Percentiles rank a stretch among this genome's conserved stretches.
phyloP scores from a whole-genome alignment of 2,797 vertebrate genomes.

The Simalia tracyae region DNA sequence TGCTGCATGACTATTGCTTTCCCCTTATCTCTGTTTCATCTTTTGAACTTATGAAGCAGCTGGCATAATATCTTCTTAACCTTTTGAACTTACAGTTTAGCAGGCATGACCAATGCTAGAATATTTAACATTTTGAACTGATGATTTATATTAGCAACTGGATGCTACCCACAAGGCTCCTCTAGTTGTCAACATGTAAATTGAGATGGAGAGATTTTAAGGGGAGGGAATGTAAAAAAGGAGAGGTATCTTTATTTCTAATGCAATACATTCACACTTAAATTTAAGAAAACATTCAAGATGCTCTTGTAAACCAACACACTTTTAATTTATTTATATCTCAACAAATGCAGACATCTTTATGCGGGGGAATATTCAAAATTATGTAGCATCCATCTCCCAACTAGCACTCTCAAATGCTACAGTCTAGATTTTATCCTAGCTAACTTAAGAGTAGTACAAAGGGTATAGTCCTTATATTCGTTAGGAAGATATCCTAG shows the following conservation, averaged over 20 bases:
- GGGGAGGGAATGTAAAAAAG: neutral
- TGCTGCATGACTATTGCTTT: neutral
- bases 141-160: neutral
- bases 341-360: neutral
- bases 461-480: neutral
- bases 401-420: neutral
- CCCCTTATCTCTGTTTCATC: neutral
- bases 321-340: neutral
- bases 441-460: neutral
- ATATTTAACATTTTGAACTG: neutral
- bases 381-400: neutral
- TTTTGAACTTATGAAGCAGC: neutral
- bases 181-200: neutral
- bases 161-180: neutral
- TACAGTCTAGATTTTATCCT: neutral
- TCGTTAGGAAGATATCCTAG: neutral
- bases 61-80: neutral
- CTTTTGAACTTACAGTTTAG: neutral
- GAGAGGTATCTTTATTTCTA: neutral
- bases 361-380: neutral
- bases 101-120: neutral
- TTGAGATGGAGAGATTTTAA: neutral
- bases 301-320: neutral
- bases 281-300: neutral
- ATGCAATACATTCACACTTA: neutral